phyloP scores from a whole-genome alignment of 1,140 invertebrate genomes.

The Mercenaria mercenaria region DNA sequence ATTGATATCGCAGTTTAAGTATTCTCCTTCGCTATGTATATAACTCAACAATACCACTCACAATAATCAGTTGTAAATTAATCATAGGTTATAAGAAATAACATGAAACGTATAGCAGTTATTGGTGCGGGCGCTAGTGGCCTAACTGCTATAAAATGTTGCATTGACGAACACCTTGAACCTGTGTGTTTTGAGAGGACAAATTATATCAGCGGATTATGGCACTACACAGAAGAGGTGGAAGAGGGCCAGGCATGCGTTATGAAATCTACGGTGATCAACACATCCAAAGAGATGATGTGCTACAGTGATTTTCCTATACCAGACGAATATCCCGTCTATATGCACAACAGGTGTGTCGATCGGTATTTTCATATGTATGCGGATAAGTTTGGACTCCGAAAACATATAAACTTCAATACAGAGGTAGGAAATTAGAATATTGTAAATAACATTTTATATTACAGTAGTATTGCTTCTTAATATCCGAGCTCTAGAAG shows the following conservation, averaged over 20 bases:
- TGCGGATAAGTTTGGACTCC: constrained; percentile 84
- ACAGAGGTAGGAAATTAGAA: constrained; percentile 65
- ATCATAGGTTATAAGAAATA: too few species aligned
- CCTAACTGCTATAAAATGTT: constrained; percentile 85
- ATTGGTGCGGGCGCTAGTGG: constrained; percentile 86
- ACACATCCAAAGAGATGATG: constrained; percentile 88
- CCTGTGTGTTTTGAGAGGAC: constrained; percentile 85
- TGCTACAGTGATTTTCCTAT: constrained; percentile 87
- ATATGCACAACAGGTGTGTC: constrained; percentile 86
- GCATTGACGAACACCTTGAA: constrained; percentile 84
- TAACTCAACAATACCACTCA: too few species aligned
- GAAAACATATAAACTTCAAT: constrained; percentile 75
- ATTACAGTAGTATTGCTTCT: too few species aligned
- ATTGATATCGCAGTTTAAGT: too few species aligned
- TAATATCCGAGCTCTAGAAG: too few species aligned
- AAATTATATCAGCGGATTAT: constrained; percentile 80
- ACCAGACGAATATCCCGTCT: constrained; percentile 85
- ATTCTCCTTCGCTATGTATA: too few species aligned
- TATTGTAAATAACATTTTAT: too few species aligned
- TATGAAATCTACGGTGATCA: constrained; percentile 83
- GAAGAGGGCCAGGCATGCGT: constrained; percentile 77
- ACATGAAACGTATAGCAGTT: constrained; percentile 69
- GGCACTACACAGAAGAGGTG: constrained; percentile 83
- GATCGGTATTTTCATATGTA: constrained; percentile 85
- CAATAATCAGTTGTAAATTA: too few species aligned